Conservation (phyloP, 2,113 vertebrate genomes). For the Coryphaenoides rupestris region DNA sequence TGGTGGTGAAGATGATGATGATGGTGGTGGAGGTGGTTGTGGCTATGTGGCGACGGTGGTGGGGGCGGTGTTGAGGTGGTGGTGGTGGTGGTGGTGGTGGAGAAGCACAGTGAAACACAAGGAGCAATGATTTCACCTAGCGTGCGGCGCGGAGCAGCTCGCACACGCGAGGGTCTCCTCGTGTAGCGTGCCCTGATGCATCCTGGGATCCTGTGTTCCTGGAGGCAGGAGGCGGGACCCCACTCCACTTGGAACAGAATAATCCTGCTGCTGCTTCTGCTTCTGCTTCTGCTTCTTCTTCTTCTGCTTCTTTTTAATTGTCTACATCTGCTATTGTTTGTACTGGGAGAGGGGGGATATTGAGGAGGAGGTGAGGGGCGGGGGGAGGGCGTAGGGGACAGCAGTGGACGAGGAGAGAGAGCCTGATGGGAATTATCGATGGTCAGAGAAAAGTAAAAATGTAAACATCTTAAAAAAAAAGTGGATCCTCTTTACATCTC, state of each 20-base stretch:
- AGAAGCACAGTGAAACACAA: slow-evolving; percentile 40
- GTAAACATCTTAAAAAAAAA: not conserved
- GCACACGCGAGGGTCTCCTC: not conserved
- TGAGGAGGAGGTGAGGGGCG: too few species aligned
- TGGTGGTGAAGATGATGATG: not conserved
- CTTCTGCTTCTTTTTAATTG: too few species aligned
- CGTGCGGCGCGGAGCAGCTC: slow-evolving; percentile 49
- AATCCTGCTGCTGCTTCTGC: too few species aligned
- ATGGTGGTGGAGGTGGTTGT: slow-evolving; percentile 11
- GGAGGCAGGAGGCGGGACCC: slow-evolving; percentile 40
- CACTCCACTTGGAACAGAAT: slow-evolving; percentile 22
- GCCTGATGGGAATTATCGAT: too few species aligned
- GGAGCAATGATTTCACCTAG: slow-evolving; percentile 64
- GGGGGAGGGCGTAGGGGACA: too few species aligned
- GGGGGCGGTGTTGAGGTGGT: not conserved
- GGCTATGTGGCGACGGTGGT: slow-evolving; percentile 12
- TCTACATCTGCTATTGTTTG: slow-evolving; percentile 25
- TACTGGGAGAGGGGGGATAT: too few species aligned
- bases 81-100: slow-evolving; percentile 16
- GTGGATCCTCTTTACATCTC: not conserved
- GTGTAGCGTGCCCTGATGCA: slow-evolving; percentile 22
- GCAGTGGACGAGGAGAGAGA: too few species aligned
- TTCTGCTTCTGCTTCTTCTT: too few species aligned
- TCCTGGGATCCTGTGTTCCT: slow-evolving; percentile 33
- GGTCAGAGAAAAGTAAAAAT: not conserved